Evolutionary conservation across 2,797 vertebrate species (phyloP).

Genomic region (Pseudochirops cupreus): DNA sequence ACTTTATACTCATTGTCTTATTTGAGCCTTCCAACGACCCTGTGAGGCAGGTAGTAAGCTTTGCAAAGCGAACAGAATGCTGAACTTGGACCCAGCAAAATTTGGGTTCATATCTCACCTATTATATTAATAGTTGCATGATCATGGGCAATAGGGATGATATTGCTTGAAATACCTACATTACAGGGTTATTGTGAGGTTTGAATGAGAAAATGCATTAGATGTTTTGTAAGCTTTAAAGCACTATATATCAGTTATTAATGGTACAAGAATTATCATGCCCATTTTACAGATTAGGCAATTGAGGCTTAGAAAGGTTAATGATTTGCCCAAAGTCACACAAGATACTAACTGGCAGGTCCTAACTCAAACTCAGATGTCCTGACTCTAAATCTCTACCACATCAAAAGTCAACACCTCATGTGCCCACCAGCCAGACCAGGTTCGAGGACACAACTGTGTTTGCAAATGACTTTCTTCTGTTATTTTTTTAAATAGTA

Average conservation of each 20-base stretch:
- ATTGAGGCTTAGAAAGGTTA: not conserved
- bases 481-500: not conserved
- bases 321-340: not conserved
- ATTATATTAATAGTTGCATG: not conserved
- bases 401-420: not conserved
- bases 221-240: not conserved
- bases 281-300: not conserved
- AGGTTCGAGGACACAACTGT: not conserved
- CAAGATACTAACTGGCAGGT: not conserved
- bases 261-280: not conserved
- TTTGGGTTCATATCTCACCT: not conserved
- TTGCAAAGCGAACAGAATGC: not conserved
- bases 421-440: not conserved
- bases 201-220: not conserved
- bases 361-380: not conserved
- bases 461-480: not conserved
- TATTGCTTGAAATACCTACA: not conserved
- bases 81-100: not conserved
- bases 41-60: not conserved
- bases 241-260: not conserved
- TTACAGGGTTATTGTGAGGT: not conserved
- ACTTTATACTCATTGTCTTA: not conserved
- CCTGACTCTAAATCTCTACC: not conserved
- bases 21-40: not conserved
- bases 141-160: not conserved